A percentile compares a stretch with the other conserved stretches of the same genome.
These are phyloP conservation scores for Acipenser ruthenus DNA, from an alignment of 2,797 vertebrate species.

Conservation along the genomic window DNA sequence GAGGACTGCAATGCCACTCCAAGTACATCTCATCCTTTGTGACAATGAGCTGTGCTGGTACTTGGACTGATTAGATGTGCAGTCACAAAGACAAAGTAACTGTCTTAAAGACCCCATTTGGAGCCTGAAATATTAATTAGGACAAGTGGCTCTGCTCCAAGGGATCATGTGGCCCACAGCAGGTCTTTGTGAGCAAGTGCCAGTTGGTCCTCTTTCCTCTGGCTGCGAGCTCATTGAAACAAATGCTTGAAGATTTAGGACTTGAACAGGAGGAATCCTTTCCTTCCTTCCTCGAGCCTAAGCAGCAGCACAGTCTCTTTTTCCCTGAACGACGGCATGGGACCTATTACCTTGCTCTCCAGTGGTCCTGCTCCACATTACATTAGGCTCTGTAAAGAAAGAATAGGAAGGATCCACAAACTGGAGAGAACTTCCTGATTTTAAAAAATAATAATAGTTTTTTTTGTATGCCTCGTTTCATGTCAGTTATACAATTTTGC, in stretches of 20 bases:
- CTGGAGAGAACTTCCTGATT: neutral
- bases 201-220: constrained; percentile 39
- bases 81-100: constrained; percentile 30
- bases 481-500: neutral
- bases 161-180: constrained; percentile 20
- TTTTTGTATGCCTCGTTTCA: neutral
- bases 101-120: constrained; percentile 27
- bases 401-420: neutral
- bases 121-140: constrained; percentile 3
- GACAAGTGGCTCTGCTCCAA: constrained; percentile 26
- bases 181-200: constrained; percentile 33
- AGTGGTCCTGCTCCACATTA: constrained; percentile 24
- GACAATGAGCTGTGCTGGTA: constrained; percentile 22
- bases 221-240: constrained; percentile 42
- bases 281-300: constrained; percentile 52
- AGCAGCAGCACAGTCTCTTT: constrained; percentile 25
- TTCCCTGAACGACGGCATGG: constrained; percentile 37
- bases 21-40: neutral
- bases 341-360: constrained; percentile 39
- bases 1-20: neutral
- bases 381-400: neutral
- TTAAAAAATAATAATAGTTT: neutral
- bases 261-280: constrained; percentile 52
- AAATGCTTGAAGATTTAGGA: constrained; percentile 50
- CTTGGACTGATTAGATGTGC: constrained; percentile 32